Conservation (phyloP, 2,797 vertebrate genomes). For the Distichodus sexfasciatus region DNA sequence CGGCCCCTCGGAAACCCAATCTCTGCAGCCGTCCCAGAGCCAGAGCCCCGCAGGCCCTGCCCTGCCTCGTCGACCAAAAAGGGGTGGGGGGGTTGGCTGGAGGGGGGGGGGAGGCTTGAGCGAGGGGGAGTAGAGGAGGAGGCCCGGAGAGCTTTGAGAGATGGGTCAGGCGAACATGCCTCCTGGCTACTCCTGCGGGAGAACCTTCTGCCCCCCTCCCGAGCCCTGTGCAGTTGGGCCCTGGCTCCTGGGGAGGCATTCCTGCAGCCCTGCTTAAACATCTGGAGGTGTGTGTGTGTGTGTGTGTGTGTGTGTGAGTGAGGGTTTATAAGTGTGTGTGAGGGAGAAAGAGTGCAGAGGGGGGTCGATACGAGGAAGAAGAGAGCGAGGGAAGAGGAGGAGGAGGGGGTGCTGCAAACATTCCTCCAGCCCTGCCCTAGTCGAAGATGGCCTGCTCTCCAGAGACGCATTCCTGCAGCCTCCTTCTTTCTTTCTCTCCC, state of each 20-base stretch:
- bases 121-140: too few species aligned
- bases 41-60: constrained; percentile 49
- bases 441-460: constrained; percentile 71
- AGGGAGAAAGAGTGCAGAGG: too few species aligned
- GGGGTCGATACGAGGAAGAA: constrained; percentile 38
- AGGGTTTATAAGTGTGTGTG: neutral
- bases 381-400: neutral
- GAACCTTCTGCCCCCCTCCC: constrained; percentile 73
- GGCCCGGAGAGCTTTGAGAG: constrained; percentile 46
- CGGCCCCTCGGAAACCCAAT: constrained; percentile 76
- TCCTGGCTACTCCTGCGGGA: constrained; percentile 63
- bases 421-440: constrained; percentile 78
- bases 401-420: constrained; percentile 58
- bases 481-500: constrained; percentile 55
- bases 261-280: constrained; percentile 76
- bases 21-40: constrained; percentile 78
- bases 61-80: too few species aligned
- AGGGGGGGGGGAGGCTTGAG: too few species aligned
- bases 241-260: constrained; percentile 72
- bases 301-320: constrained; percentile 18
- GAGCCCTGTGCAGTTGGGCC: constrained; percentile 61
- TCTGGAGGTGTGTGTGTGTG: constrained; percentile 51
- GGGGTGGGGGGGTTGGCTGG: too few species aligned
- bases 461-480: constrained; percentile 77
- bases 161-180: constrained; percentile 62